phyloP scores from a whole-genome alignment of 1,140 invertebrate genomes.

The Gryon sp. region DNA sequence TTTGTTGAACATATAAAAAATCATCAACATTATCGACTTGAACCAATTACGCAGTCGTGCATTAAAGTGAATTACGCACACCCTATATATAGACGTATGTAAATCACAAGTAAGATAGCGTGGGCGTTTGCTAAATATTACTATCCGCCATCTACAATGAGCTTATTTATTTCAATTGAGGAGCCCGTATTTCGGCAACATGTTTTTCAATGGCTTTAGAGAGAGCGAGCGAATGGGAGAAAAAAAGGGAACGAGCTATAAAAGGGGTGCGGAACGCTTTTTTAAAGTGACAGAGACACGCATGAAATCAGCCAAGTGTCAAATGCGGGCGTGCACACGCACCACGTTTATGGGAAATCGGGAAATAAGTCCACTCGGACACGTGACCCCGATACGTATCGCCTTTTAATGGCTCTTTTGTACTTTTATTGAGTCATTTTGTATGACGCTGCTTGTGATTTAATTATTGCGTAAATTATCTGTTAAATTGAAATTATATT shows the following conservation, averaged over 20 bases:
- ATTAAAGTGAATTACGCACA: constrained; percentile 38
- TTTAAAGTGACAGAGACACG: constrained; percentile 52
- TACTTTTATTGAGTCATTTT: constrained; percentile 33
- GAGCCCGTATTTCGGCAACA: constrained; percentile 68
- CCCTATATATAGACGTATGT: constrained; percentile 41
- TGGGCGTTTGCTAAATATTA: constrained; percentile 55
- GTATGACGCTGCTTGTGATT: not conserved
- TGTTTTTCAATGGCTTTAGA: constrained; percentile 34
- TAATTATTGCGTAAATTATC: constrained; percentile 5
- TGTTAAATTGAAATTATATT: not conserved
- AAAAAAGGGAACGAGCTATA: not conserved
- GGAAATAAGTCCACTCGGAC: constrained; percentile 47
- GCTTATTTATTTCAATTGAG: constrained; percentile 69
- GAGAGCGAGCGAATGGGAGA: constrained; percentile 20
- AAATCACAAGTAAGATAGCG: constrained; percentile 42
- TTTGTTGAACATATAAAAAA: too few species aligned
- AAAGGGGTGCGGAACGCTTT: constrained; percentile 35
- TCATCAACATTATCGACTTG: too few species aligned
- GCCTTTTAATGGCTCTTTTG: constrained; percentile 40
- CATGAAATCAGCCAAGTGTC: constrained; percentile 43
- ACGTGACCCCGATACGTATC: constrained; percentile 49
- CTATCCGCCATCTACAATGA: constrained; percentile 51
- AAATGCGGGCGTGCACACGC: constrained; percentile 64
- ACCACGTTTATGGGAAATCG: constrained; percentile 64
- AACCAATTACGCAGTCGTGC: not conserved